Evolutionary conservation across 1,140 invertebrate species (phyloP), one percentile per base, ranked within the genome.

Genomic region (Pectinophora gossypiella): DNA sequence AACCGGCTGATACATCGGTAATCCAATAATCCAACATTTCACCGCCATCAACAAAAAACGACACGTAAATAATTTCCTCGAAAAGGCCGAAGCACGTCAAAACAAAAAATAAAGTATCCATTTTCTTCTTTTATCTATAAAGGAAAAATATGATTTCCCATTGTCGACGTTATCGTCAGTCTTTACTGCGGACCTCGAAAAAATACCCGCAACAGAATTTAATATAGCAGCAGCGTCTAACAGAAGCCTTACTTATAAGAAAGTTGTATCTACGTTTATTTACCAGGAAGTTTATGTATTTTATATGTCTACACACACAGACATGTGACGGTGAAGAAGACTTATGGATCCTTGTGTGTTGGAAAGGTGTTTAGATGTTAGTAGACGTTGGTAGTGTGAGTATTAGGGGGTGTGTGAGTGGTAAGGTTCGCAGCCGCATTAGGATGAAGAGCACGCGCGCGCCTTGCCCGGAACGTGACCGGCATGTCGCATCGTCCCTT

Each of bases 281-380:
- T 85, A 85, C 79, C 78, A 74, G 78, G 78, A 83, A 82, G 76
- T 85, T 82, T 83, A 80, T 85, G 72, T 85, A 72, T 81, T 78
- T 78, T 78, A 71, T 70, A 62, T 64, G 56, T 61, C 15, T 54
- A 40, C 32, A 49, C 52, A 60, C 60, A 67, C 49, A 59, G 15
- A 7, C 13, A 35, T 35, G 12, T 48, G 16, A 13, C 36, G 35
- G 20, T 35, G 46, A 46, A 49, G 56, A 54, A 54, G 56, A 59
- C 43, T 51, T 57, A 58, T 62, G 47, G 47, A 42, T 19, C 22
- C 48, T 32, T 45, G 22, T 35, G 59, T 65, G 65, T 72, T 61
- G 71, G 75, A 63, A 72, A 73, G 67, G 69, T 70, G 78, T 81
- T 77, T 68, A 57, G 71, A 68, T 62, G 56, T 67, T 71, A 46